phyloP scores from a whole-genome alignment of 2,113 vertebrate genomes.

The Sclerurus mexicanus region DNA sequence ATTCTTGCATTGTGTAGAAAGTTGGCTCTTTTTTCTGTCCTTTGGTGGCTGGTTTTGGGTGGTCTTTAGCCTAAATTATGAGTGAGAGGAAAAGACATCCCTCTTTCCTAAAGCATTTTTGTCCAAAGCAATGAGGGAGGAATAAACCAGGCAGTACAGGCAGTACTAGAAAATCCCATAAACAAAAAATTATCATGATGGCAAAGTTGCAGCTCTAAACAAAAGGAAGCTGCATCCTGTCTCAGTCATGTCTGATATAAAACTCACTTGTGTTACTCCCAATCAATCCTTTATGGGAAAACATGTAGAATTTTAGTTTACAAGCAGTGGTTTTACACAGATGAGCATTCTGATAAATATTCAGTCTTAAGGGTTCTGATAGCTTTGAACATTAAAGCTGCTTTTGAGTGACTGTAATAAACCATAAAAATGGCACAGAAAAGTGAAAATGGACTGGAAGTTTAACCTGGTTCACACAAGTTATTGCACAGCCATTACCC shows the following conservation, averaged over 20 bases:
- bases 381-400: not conserved
- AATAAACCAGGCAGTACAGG: rapidly evolving
- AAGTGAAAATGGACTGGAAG: not conserved
- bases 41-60: not conserved
- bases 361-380: not conserved
- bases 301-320: not conserved
- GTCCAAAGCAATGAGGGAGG: not conserved
- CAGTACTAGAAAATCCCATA: not conserved
- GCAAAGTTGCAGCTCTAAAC: not conserved
- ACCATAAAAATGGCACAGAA: not conserved
- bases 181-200: rapidly evolving
- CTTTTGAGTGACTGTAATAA: not conserved
- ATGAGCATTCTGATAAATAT: not conserved
- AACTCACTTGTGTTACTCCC: not conserved
- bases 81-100: not conserved
- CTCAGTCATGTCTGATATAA: not conserved
- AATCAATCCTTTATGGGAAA: not conserved
- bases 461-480: not conserved
- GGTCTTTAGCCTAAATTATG: not conserved
- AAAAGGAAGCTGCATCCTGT: not conserved
- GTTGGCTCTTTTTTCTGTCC: not conserved
- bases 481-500: not conserved
- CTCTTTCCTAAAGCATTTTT: not conserved
- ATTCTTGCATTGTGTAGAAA: not conserved
- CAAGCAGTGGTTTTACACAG: not conserved